A percentile compares a stretch with the other conserved stretches of the same genome.
Conservation (phyloP, 2,113 vertebrate species). For the Cyanoramphus novaezelandiae region DNA sequence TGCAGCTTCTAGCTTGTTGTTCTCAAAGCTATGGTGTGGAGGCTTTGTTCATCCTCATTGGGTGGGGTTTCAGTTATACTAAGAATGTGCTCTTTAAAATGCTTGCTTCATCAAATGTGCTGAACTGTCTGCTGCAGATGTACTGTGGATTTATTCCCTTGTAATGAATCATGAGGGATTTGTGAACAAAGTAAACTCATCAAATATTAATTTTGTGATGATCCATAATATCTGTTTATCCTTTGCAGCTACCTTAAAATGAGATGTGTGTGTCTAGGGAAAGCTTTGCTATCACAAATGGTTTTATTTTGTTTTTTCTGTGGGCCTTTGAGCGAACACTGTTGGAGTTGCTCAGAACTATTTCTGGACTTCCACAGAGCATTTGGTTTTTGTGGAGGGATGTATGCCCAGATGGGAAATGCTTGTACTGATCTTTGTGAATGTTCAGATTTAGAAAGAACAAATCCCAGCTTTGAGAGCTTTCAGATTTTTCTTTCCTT, state of each 20-base stretch:
- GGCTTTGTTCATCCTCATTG: neutral
- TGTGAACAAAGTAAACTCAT: conserved; percentile 3
- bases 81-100: neutral
- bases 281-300: neutral
- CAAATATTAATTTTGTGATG: neutral
- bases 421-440: neutral
- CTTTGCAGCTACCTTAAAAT: conserved; percentile 12
- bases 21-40: neutral
- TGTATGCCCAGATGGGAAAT: neutral
- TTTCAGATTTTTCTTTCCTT: neutral
- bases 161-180: conserved; percentile 23
- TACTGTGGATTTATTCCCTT: neutral
- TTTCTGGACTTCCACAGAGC: neutral
- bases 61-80: neutral
- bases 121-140: conserved; percentile 6
- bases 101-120: neutral
- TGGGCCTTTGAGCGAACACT: neutral
- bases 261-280: neutral
- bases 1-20: neutral
- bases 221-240: neutral
- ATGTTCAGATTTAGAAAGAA: neutral
- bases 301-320: neutral
- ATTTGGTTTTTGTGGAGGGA: neutral
- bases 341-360: neutral
- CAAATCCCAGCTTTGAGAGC: neutral